phyloP scores from a whole-genome alignment of 2,113 vertebrate genomes.

The Scartelaos histophorus region DNA sequence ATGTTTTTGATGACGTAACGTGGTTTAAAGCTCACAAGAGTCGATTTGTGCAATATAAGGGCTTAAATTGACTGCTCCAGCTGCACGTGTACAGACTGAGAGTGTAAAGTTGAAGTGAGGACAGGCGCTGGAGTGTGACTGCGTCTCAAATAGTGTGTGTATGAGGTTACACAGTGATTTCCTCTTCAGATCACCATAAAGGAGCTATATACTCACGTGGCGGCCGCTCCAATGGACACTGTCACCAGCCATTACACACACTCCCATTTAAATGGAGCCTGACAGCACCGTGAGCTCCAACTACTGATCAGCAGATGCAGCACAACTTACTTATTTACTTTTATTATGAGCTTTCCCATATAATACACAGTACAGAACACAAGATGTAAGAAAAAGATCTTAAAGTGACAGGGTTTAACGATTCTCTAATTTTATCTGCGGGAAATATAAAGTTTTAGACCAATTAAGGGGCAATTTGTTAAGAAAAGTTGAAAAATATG shows the following conservation, averaged over 20 bases:
- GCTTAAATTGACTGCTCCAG: too few relatives aligned
- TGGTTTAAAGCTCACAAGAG: too few relatives aligned
- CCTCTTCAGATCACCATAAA: constrained; percentile 48
- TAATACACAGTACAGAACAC: not conserved
- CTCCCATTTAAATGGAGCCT: not conserved
- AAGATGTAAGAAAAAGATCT: not conserved
- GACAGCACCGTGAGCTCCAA: not conserved
- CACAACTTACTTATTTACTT: too few relatives aligned
- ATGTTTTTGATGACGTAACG: too few relatives aligned
- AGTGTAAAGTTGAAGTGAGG: not conserved
- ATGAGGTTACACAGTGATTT: constrained; percentile 43
- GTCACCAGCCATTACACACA: constrained; percentile 3
- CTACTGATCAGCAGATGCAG: not conserved
- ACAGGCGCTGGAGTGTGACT: not conserved
- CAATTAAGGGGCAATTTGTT: too few relatives aligned
- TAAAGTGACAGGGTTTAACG: too few relatives aligned
- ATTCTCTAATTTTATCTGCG: too few relatives aligned
- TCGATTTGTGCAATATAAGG: too few relatives aligned
- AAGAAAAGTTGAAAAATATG: too few relatives aligned
- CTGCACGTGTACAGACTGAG: too few relatives aligned
- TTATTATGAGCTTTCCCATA: too few relatives aligned
- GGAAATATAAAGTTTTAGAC: too few relatives aligned
- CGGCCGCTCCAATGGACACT: not conserved
- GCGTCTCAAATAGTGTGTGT: not conserved
- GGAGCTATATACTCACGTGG: constrained; percentile 15